These are phyloP conservation scores for Drosophila triauraria DNA, from an alignment of 1,140 invertebrate species.

Conservation along the genomic window DNA sequence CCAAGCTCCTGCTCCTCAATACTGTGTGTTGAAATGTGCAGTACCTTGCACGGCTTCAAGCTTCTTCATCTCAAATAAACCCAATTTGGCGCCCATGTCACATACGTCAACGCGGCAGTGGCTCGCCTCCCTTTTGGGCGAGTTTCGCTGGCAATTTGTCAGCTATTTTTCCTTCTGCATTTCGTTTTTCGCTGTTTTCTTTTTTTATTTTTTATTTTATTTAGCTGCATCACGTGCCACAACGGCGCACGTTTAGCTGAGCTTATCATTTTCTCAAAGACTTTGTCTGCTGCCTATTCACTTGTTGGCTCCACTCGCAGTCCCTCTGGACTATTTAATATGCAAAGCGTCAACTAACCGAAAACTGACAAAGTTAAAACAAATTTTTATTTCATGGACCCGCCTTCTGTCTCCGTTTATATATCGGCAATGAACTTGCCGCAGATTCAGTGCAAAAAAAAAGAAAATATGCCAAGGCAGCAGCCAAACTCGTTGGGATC, in stretches of 20 bases:
- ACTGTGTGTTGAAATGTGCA: slow-evolving; percentile 24
- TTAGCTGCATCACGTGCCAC: slow-evolving; percentile 79
- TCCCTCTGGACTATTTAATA: slow-evolving; percentile 67
- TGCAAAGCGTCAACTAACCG: slow-evolving; percentile 78
- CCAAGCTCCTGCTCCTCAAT: slow-evolving; percentile 2
- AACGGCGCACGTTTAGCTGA: slow-evolving; percentile 77
- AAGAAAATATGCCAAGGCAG: slow-evolving; percentile 66
- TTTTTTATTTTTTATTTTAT: slow-evolving; percentile 28
- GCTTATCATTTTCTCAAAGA: slow-evolving; percentile 83
- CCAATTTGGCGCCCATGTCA: slow-evolving; percentile 82
- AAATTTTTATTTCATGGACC: slow-evolving; percentile 83
- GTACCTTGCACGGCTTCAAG: slow-evolving; percentile 17
- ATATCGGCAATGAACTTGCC: slow-evolving; percentile 82
- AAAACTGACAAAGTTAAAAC: slow-evolving; percentile 84
- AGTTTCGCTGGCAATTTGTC: slow-evolving; percentile 75
- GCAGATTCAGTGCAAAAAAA: slow-evolving; percentile 43
- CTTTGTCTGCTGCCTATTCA: slow-evolving; percentile 37
- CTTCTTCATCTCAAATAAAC: slow-evolving; percentile 53
- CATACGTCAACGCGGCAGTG: slow-evolving; percentile 74
- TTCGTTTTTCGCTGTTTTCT: slow-evolving; percentile 13
- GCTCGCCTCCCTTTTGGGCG: slow-evolving; percentile 62
- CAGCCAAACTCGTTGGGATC: slow-evolving; percentile 15
- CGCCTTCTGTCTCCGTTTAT: slow-evolving; percentile 49
- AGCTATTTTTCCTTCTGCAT: slow-evolving; percentile 52
- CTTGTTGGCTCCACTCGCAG: slow-evolving; percentile 15